Evolutionary conservation across 2,888 invertebrate genomes (phyloP), one percentile per base, ranked within the genome.

Genomic region (Hecatera dysodea): DNA sequence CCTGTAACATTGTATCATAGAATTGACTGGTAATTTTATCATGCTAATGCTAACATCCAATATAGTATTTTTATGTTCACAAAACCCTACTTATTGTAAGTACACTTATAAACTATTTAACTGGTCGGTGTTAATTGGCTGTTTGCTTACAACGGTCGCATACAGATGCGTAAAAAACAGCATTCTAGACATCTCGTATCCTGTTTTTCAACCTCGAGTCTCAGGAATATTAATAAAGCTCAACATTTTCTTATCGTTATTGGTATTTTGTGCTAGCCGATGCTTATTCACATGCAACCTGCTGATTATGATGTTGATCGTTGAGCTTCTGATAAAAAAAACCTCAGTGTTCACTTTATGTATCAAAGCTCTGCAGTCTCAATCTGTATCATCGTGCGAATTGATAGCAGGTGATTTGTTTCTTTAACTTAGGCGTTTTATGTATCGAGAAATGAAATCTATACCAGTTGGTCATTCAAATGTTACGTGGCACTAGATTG

Each of bases 61-160:
- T 36, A 44, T 36, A 48, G 36, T 24, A 73, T 65, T 48, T 50
- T 44, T 60, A 56, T 61, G 22, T 50, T 44, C 59, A 75, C 46
- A 70, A 70, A 59, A 66, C 66, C 50, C 17, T 61, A 50, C 27
- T 67, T 65, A 81, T 67, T 67, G 29, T 67, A 71, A 67, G 36
- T 70, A 75, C 36, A 71, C 61, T 27, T 76, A 64, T 67, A 76
- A 71, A 80, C 29, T 76, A 65, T 76, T 81, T 72, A 79, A 71
- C 78, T 73, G 59, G 67, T 36, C 27, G 15, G 39, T 67, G 73
- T 67, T 83, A 83, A 82, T 83, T 77, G 81, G 53, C 22, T 74
- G 74, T 82, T 83, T 77, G 66, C 68, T 66, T 74, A 77, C 73
- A 82, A 80, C 73, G 39, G 71, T 80, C 77, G 67, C 77, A 56